Conservation (phyloP, 1,140 invertebrate genomes). For the Drosophila pandora region DNA sequence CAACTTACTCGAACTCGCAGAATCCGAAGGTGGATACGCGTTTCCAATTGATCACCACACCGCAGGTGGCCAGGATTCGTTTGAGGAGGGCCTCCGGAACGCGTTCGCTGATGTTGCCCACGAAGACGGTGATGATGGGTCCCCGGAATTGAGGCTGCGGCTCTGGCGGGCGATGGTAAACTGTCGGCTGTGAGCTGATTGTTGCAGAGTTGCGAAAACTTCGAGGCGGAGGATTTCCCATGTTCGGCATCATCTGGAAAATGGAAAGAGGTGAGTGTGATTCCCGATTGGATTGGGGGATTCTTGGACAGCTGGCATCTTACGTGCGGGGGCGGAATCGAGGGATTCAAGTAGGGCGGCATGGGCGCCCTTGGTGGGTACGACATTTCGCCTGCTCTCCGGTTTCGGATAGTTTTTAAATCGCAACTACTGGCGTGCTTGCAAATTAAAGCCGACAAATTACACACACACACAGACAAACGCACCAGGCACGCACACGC, state of each 20-base stretch:
- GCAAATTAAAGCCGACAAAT: conserved; percentile 68
- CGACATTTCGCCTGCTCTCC: conserved; percentile 63
- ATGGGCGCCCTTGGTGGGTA: conserved; percentile 85
- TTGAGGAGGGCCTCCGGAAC: conserved; percentile 98
- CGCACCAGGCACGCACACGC: conserved; percentile 21
- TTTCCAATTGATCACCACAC: conserved; percentile 98
- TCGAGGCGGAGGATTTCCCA: conserved; percentile 83
- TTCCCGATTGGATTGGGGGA: not conserved
- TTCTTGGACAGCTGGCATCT: not conserved
- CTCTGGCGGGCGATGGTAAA: conserved; percentile 79
- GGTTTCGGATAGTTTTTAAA: conserved; percentile 23
- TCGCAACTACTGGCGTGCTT: conserved; percentile 42
- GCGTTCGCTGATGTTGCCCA: conserved; percentile 97
- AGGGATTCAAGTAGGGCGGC: conserved; percentile 86
- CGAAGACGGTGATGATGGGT: conserved; percentile 98
- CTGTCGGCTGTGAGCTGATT: conserved; percentile 79
- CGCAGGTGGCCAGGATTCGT: conserved; percentile 95
- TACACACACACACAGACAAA: conserved; percentile 31
- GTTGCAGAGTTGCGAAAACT: conserved; percentile 83
- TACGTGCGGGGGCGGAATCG: conserved; percentile 84
- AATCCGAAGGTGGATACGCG: conserved; percentile 99
- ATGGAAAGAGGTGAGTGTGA: not conserved
- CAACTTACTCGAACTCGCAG: conserved; percentile 90
- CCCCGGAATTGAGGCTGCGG: conserved; percentile 85
- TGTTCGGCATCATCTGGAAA: conserved; percentile 84